Conservation (phyloP, 1,140 invertebrate species). For the Drosophila saltans region DNA sequence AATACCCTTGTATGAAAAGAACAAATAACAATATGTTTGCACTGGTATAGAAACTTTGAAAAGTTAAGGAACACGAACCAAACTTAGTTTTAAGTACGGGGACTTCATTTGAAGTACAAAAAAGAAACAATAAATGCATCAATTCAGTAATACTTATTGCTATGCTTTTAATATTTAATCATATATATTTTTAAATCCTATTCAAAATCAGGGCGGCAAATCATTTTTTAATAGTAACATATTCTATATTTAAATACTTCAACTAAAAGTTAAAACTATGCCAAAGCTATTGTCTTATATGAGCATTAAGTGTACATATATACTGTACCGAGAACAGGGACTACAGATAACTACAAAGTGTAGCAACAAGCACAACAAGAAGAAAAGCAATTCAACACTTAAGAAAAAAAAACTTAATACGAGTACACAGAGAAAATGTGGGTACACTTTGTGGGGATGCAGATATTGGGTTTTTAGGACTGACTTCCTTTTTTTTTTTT, state of each 20-base stretch:
- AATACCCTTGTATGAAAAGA: background rate
- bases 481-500: background rate
- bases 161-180: no score
- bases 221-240: no score
- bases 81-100: no score
- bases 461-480: slow-evolving; percentile 62
- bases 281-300: background rate
- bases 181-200: no score
- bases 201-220: background rate
- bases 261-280: background rate
- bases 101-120: no score
- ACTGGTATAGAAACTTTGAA: no score
- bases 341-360: background rate
- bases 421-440: slow-evolving; percentile 42
- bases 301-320: slow-evolving; percentile 5
- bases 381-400: slow-evolving; percentile 39
- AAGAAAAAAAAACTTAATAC: slow-evolving; percentile 16
- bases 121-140: no score
- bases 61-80: no score
- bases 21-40: background rate
- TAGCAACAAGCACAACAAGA: slow-evolving; percentile 39
- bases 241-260: no score
- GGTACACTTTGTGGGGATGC: background rate
- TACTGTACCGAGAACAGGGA: background rate
- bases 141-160: no score